Base-by-base conservation (phyloP, 1,140 invertebrate genomes). In the Danaus plexippus region DNA sequence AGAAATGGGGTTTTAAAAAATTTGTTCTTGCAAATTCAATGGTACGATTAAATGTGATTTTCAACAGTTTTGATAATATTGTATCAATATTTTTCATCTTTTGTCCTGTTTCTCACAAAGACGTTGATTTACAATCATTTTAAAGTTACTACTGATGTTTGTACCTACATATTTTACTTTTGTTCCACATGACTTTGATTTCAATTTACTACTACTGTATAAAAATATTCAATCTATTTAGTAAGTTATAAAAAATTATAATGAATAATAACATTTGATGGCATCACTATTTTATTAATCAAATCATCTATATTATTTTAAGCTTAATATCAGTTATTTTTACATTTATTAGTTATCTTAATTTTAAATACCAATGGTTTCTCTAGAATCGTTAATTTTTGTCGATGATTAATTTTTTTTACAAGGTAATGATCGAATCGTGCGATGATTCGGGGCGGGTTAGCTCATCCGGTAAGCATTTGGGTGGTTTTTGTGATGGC, bases 391-490 rank as follows among this genome's bases (percentile, higher is more conserved):
- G 73, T 80, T 80, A 78, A 80, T 77, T 78, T 79, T 77, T 64
- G 63, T 61, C 66, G 75, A 80, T 80, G 80, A 79, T 81, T 78
- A 73, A 75, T 73, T 79, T 85, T 32, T 83, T 85, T 84, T 82
- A 78, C 69, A 61, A 70, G 67, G 75, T 70, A 79, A 82, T 79
- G 71, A 79, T 78, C 78, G 77, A 85, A 67, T 84, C 80, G 82
- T 85, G 81, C 76, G 68, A 61, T 70, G 61, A 74, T 71, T 71
- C 75, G 73, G 79, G 75, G 73, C 78, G 75, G 68, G 79, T 85
- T 85, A 84, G 80, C 76, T 85, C 82, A 85, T 85, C 77, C 73
- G 77, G 64, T 59, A 82, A 72, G 66, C 78, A 77, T 84, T 84
- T 77, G 75, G 80, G 78, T 75, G 69, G 79, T 85, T 85, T 85